Conservation (phyloP, 2,113 vertebrate species). For the Prunella fulvescens region DNA sequence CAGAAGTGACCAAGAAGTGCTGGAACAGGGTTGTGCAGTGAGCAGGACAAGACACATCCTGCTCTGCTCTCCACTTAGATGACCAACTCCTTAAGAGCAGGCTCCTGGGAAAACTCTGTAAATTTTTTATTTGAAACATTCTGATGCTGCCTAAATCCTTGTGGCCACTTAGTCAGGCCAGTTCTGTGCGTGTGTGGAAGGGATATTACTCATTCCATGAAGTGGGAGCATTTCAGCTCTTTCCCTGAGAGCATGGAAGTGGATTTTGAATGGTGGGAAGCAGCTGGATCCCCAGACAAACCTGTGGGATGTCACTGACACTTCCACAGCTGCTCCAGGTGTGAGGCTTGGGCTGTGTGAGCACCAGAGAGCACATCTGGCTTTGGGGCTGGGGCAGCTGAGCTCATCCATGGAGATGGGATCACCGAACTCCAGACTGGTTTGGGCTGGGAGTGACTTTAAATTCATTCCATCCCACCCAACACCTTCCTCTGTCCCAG, state of each 20-base stretch:
- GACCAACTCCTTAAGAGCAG: neutral
- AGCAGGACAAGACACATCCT: neutral
- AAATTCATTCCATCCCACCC: neutral
- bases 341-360: neutral
- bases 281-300: neutral
- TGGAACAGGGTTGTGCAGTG: neutral
- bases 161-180: neutral
- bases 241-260: neutral
- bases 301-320: neutral
- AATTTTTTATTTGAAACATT: neutral
- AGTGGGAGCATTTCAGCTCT: neutral
- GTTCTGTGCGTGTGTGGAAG: neutral
- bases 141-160: neutral
- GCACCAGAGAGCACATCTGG: accelerated
- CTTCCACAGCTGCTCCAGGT: neutral
- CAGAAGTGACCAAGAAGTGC: neutral
- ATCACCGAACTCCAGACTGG: neutral
- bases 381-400: neutral
- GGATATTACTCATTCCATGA: neutral
- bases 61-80: neutral
- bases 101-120: neutral
- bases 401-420: neutral
- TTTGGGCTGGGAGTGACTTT: neutral
- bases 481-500: neutral
- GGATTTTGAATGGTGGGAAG: neutral